Conservation (phyloP, 2,113 vertebrate species). For the Damaliscus lunatus region DNA sequence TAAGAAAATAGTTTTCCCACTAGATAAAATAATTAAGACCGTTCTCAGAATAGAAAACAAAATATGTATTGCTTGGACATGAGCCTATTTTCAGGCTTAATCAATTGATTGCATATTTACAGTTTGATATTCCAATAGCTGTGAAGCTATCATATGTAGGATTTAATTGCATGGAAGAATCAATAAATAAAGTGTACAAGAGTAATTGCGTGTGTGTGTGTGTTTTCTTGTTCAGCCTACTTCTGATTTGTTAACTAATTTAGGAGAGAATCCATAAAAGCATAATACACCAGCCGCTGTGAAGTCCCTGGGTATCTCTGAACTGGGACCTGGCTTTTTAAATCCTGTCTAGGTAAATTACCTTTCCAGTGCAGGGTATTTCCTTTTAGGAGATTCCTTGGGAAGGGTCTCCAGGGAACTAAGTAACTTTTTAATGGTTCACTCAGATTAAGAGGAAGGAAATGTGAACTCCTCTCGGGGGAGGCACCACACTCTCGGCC, state of each 20-base stretch:
- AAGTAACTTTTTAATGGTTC: constrained; percentile 81
- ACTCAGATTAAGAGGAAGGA: constrained; percentile 85
- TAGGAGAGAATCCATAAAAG: constrained; percentile 48
- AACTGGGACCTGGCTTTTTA: constrained; percentile 65
- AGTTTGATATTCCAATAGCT: background rate
- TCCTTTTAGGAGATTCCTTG: constrained; percentile 81
- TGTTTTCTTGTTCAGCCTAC: background rate
- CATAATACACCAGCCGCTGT: background rate
- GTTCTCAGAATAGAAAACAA: constrained; percentile 25
- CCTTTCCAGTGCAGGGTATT: constrained; percentile 80
- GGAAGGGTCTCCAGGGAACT: constrained; percentile 77
- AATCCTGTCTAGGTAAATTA: constrained; percentile 83
- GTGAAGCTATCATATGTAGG: background rate
- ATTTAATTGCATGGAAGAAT: background rate
- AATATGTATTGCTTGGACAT: background rate
- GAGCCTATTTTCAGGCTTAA: background rate
- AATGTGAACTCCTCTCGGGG: constrained; percentile 77
- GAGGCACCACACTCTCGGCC: constrained; percentile 77
- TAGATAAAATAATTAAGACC: constrained; percentile 58
- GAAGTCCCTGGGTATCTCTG: constrained; percentile 58
- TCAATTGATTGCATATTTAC: background rate
- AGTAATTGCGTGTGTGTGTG: background rate
- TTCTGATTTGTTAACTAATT: constrained; percentile 17
- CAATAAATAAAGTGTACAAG: background rate
- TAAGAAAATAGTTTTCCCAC: constrained; percentile 58